Conservation (phyloP, 2,113 vertebrate species). For the Monarcha castaneiventris region DNA sequence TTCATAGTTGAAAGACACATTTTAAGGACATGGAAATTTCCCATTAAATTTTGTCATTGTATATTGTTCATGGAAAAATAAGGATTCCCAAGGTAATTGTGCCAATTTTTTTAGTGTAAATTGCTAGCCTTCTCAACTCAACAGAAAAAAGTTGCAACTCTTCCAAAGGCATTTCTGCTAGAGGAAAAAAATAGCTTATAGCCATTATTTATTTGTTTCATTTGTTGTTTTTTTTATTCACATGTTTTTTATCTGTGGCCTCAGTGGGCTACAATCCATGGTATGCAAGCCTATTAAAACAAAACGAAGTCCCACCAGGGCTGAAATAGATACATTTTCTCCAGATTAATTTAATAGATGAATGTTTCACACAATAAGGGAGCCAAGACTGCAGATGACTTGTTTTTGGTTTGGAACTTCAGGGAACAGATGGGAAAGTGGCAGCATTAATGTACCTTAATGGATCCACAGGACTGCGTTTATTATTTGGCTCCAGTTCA, state of each 20-base stretch:
- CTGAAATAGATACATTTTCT: slow-evolving; percentile 20
- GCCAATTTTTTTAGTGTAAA: background rate
- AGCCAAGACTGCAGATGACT: slow-evolving; percentile 34
- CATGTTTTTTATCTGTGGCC: slow-evolving; percentile 9
- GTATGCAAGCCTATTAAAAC: slow-evolving; percentile 10
- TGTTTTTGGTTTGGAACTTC: slow-evolving; percentile 14
- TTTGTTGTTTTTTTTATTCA: background rate
- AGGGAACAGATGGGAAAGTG: slow-evolving; percentile 38
- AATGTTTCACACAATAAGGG: slow-evolving; percentile 13
- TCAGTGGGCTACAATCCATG: background rate
- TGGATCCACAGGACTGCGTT: background rate
- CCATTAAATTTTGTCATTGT: background rate
- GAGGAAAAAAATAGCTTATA: background rate
- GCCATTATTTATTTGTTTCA: slow-evolving; percentile 8
- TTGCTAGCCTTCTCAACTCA: background rate
- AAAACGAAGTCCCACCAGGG: background rate
- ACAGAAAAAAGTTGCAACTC: background rate
- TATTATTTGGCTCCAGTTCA: background rate
- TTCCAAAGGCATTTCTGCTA: background rate
- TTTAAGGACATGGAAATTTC: background rate
- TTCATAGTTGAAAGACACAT: background rate
- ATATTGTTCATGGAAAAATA: background rate
- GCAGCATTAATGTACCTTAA: slow-evolving; percentile 12
- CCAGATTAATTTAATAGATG: slow-evolving; percentile 27
- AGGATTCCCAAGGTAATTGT: background rate